Conservation (phyloP, 2,113 vertebrate genomes). For the Tursiops truncatus region DNA sequence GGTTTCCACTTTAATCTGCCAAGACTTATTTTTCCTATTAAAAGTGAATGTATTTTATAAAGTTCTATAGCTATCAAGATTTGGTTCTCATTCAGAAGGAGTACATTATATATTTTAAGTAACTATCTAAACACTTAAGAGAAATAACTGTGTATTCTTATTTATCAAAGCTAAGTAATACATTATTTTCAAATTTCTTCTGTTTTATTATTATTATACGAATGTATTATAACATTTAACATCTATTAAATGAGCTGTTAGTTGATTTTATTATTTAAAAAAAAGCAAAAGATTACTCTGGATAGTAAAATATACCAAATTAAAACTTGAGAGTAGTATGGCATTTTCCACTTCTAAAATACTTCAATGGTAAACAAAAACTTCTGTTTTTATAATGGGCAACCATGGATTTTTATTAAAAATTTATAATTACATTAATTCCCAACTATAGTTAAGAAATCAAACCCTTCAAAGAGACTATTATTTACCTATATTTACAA, state of each 20-base stretch:
- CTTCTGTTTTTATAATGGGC: not conserved
- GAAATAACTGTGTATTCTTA: not conserved
- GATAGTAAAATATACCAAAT: not conserved
- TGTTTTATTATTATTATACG: not conserved
- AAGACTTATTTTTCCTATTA: not conserved
- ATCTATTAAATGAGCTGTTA: not conserved
- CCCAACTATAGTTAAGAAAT: not conserved
- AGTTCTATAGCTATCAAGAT: not conserved
- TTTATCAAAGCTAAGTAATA: slow-evolving; percentile 9
- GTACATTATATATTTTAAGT: not conserved
- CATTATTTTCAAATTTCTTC: not conserved
- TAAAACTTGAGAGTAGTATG: not conserved
- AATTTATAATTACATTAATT: not conserved
- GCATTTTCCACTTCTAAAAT: not conserved
- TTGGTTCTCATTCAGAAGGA: not conserved
- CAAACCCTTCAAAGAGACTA: not conserved
- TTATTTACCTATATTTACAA: not conserved
- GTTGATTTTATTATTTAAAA: not conserved
- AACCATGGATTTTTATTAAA: not conserved
- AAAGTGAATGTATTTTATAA: not conserved
- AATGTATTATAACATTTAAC: not conserved
- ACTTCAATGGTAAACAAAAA: not conserved
- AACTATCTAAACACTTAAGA: not conserved
- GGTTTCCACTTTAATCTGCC: not conserved
- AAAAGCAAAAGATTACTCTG: not conserved